These are phyloP conservation scores for Aplysina aerophoba DNA, from an alignment of 37 sponge, comb jelly and placozoan species.

Conservation along the genomic window DNA sequence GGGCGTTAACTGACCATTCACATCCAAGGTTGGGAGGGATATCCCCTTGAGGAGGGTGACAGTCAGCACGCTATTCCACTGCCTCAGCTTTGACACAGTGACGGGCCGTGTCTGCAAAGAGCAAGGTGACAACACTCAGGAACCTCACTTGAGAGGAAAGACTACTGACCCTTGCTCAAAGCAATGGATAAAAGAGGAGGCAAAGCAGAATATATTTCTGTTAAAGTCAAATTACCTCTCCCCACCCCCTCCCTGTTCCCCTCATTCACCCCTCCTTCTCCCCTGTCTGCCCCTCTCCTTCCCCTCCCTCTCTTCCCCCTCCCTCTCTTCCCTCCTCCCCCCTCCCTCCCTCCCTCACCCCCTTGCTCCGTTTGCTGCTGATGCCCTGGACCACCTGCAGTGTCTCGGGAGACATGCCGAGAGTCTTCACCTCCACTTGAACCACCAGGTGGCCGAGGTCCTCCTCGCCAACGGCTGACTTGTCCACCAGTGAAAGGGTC, in stretches of 20 bases:
- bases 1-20: constrained; percentile 64
- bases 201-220: neutral
- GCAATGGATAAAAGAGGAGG: neutral
- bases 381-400: constrained; percentile 17
- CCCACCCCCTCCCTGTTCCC: neutral
- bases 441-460: constrained; percentile 24
- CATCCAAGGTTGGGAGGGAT: constrained; percentile 82
- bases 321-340: too few species aligned
- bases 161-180: too few species aligned
- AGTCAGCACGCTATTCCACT: constrained; percentile 64
- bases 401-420: constrained; percentile 12
- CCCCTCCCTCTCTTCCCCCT: too few species aligned
- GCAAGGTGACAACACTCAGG: too few species aligned
- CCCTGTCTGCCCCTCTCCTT: neutral
- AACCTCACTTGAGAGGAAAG: neutral
- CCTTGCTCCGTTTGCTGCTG: neutral
- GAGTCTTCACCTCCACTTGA: neutral
- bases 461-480: neutral
- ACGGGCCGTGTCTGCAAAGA: neutral
- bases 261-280: neutral
- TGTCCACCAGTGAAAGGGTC: neutral
- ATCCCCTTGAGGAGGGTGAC: constrained; percentile 75
- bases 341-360: too few species aligned
- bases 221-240: neutral
- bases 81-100: constrained; percentile 16